These are phyloP conservation scores for Oceanodroma tethys DNA, from an alignment of 2,113 vertebrate species.

Conservation along the genomic window DNA sequence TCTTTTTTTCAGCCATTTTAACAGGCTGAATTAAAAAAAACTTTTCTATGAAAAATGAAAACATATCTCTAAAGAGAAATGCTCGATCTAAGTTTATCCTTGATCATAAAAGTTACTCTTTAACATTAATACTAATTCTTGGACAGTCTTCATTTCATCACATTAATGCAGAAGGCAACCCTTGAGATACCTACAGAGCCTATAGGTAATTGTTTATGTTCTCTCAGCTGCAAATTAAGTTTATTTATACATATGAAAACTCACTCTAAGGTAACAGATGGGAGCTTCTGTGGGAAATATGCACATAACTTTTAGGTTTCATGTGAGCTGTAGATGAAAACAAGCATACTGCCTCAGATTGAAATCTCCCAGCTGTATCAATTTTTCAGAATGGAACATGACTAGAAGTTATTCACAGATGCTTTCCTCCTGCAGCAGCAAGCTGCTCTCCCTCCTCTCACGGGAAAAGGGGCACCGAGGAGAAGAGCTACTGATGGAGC, in stretches of 20 bases:
- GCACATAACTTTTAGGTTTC: constrained; percentile 54
- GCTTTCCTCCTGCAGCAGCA: constrained; percentile 1
- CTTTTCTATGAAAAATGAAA: not conserved
- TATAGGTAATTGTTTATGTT: constrained; percentile 15
- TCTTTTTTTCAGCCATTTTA: not conserved
- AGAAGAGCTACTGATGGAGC: not conserved
- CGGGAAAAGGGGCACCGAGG: not conserved
- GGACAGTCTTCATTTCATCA: not conserved
- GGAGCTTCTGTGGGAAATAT: constrained; percentile 30
- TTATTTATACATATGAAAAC: constrained; percentile 37
- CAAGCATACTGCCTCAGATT: constrained; percentile 28
- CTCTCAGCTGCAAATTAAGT: constrained; percentile 27
- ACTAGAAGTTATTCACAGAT: constrained; percentile 39
- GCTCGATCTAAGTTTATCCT: not conserved
- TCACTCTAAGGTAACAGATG: constrained; percentile 42
- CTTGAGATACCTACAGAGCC: not conserved
- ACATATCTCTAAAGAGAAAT: not conserved
- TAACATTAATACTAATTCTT: not conserved
- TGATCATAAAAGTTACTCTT: not conserved
- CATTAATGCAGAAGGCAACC: not conserved
- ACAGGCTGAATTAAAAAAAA: not conserved
- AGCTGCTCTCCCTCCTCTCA: constrained; percentile 27
- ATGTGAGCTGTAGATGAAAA: constrained; percentile 33
- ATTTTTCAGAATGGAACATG: constrained; percentile 50
- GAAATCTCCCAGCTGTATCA: constrained; percentile 54